Percentiles rank a stretch among this genome's conserved stretches.
Conservation (phyloP, 1,140 invertebrate genomes). For the Drosophila eugracilis region DNA sequence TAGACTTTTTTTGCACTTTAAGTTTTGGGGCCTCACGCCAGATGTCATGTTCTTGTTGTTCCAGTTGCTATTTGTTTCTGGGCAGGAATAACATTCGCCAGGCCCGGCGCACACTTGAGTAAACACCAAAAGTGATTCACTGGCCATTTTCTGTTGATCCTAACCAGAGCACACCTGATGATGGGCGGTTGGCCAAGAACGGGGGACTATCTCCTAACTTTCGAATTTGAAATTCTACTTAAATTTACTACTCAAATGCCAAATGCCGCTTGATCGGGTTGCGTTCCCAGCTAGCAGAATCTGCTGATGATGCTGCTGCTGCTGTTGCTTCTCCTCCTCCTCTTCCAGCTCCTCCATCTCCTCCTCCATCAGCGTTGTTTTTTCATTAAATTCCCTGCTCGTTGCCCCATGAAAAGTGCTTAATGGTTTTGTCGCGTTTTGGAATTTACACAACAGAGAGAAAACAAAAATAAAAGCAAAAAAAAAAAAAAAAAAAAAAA, state of each 20-base stretch:
- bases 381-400: constrained; percentile 61
- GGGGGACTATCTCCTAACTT: no score
- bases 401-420: constrained; percentile 60
- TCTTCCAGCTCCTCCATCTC: no score
- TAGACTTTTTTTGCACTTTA: not conserved
- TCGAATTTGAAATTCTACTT: not conserved
- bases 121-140: not conserved
- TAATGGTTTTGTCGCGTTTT: constrained; percentile 78
- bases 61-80: constrained; percentile 1
- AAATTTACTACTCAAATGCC: constrained; percentile 10
- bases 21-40: not conserved
- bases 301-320: constrained; percentile 13
- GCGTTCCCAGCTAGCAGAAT: constrained; percentile 1
- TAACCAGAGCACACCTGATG: no score
- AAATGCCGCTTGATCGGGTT: constrained; percentile 26
- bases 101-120: not conserved
- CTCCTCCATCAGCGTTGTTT: constrained; percentile 32
- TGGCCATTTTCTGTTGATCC: no score
- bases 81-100: not conserved
- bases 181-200: no score
- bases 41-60: constrained; percentile 1
- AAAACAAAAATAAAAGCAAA: constrained; percentile 47
- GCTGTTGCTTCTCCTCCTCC: constrained; percentile 24
- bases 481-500: constrained; percentile 32
- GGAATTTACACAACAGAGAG: constrained; percentile 69